Base-by-base conservation (phyloP, 2,113 vertebrate genomes). In the Shinisaurus crocodilurus region DNA sequence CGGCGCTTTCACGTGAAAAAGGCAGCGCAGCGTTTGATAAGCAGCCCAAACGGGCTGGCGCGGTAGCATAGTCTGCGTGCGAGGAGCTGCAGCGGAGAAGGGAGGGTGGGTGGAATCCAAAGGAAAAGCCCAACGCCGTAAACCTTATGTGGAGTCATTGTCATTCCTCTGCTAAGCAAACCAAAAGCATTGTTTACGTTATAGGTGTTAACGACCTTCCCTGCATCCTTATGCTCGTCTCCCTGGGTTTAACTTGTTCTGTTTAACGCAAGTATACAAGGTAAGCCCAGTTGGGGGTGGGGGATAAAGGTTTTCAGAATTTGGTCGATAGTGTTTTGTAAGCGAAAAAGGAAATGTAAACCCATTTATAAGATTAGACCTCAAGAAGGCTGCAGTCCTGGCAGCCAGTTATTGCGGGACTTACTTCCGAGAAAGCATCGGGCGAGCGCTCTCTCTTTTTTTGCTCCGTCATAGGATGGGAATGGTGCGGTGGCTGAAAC, bases 21-120 rank as follows among this genome's bases (percentile, higher is more conserved):
- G 88, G 69, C 83, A 32, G 92, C 72, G 77, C 77, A 6, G 85
- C 20, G 54, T 63, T n/a, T 74, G 82, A 94, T 94, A 94, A 92
- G 88, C 89, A n/a, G 70, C 12, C 43, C 18, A 60, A n/a, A 67
- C 81, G 57, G n/a, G 40, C 75, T 45, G 40, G 48, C 3, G 48
- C 5, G 43, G 32, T 5, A 43, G 69, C 6, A 29, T 37, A 87
- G 83, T 86, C 57, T 43, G 84, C 27, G 15, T 18, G 50, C 8
- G 79, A 13, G 37, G 25, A 50, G 6, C 37, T 32, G 70, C 76
- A 80, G 87, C 4, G 25, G 60, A 29, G 67, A 23, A 4, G 40
- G 10, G 20, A 7, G 27, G 27, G 76, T 40, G 60, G 5, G 45
- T 37, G 65, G 27, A 15, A n/a, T 5, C 76, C n/a, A n/a, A 3